A percentile compares a stretch with the other conserved stretches of the same genome.
Conservation (phyloP, 1,140 invertebrate species). For the Aphelinus certus region DNA sequence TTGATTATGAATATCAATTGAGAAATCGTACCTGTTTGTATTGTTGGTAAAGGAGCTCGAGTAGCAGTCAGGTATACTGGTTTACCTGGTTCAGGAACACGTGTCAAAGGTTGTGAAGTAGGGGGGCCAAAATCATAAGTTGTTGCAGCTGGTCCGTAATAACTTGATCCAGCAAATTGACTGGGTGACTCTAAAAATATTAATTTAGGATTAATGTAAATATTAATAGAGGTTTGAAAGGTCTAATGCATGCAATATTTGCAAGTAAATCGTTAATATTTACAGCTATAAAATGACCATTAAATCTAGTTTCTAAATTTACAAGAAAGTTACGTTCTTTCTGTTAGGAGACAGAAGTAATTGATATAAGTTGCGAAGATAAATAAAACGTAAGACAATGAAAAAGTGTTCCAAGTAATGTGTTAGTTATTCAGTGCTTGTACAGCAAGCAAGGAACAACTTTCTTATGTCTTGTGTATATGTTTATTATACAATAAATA, state of each 20-base stretch:
- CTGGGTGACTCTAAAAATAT: constrained; percentile 49
- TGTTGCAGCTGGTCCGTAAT: constrained; percentile 54
- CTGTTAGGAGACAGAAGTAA: too few relatives aligned
- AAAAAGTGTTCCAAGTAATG: neutral
- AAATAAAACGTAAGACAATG: neutral
- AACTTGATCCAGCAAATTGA: constrained; percentile 58
- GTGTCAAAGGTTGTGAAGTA: constrained; percentile 54
- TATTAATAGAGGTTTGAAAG: too few relatives aligned
- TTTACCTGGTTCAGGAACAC: constrained; percentile 58
- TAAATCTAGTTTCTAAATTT: too few relatives aligned
- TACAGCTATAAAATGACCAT: too few relatives aligned
- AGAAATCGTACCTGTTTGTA: constrained; percentile 50
- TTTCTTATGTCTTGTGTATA: too few relatives aligned
- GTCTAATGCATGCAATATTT: too few relatives aligned
- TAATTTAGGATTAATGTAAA: constrained; percentile 25
- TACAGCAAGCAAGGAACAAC: too few relatives aligned
- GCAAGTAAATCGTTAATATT: too few relatives aligned
- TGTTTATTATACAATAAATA: constrained; percentile 5
- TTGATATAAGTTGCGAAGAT: too few relatives aligned
- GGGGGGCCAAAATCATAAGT: constrained; percentile 53
- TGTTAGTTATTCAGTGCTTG: neutral
- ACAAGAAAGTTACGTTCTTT: too few relatives aligned
- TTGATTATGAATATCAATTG: neutral
- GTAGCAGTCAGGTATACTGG: constrained; percentile 57
- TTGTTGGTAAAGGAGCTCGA: constrained; percentile 52